phyloP scores from a whole-genome alignment of 2,888 invertebrate genomes.

The Ormyrus pomaceus region DNA sequence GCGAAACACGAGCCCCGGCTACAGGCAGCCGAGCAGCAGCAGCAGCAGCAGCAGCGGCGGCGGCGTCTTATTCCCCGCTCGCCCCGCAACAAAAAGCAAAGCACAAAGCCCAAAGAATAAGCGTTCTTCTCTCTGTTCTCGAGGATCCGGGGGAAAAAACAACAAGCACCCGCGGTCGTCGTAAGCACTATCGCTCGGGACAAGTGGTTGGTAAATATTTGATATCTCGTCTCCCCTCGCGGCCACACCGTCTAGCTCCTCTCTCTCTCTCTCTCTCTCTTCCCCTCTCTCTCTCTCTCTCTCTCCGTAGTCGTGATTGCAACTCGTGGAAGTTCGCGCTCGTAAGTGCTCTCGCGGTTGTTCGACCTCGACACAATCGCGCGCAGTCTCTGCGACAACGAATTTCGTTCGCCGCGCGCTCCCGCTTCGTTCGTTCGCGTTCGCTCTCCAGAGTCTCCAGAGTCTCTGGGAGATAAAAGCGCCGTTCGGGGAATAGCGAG shows the following conservation, averaged over 20 bases:
- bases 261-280: too few species aligned
- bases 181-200: constrained; percentile 45
- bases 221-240: constrained; percentile 58
- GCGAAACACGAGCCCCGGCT: neutral
- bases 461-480: constrained; percentile 25
- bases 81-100: too few species aligned
- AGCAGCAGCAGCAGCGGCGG: too few species aligned
- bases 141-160: neutral
- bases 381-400: neutral
- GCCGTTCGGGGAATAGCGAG: neutral
- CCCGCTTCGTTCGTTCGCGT: neutral
- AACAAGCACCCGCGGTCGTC: neutral
- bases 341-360: neutral
- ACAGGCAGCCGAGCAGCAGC: too few species aligned
- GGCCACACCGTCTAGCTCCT: too few species aligned
- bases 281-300: too few species aligned
- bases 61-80: too few species aligned
- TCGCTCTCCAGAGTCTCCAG: neutral
- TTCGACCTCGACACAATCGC: neutral
- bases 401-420: constrained; percentile 8
- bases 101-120: too few species aligned
- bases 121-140: too few species aligned
- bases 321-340: constrained; percentile 55
- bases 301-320: constrained; percentile 59
- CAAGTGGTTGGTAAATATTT: constrained; percentile 71